These are phyloP conservation scores for Agriopis aurantiaria DNA, from an alignment of 2,888 invertebrate genomes.

Conservation along the genomic window DNA sequence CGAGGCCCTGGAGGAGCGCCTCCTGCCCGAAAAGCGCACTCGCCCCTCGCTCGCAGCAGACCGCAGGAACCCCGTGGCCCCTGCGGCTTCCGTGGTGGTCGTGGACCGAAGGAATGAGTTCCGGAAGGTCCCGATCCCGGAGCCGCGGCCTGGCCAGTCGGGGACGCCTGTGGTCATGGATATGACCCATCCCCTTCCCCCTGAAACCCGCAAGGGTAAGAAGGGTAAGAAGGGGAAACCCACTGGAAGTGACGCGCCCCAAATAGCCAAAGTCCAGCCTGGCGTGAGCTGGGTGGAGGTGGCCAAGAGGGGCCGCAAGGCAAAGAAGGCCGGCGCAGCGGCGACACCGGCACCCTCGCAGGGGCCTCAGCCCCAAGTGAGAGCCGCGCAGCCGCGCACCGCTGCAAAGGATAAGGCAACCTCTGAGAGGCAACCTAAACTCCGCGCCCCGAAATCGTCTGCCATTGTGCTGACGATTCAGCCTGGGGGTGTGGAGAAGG, in stretches of 20 bases:
- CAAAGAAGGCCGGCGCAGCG: neutral
- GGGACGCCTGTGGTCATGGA: too few relatives aligned
- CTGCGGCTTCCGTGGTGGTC: too few relatives aligned
- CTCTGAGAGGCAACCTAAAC: neutral
- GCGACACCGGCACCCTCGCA: neutral
- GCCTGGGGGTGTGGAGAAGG: slow-evolving; percentile 19
- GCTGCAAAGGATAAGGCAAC: neutral
- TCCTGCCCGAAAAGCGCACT: too few relatives aligned
- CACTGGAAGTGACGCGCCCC: neutral
- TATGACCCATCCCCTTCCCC: too few relatives aligned
- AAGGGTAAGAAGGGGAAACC: neutral
- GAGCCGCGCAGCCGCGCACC: neutral
- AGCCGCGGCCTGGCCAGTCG: too few relatives aligned
- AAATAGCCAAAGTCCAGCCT: neutral
- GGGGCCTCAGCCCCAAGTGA: too few relatives aligned
- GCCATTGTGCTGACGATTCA: slow-evolving; percentile 24
- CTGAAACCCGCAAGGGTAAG: neutral
- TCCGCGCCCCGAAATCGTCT: slow-evolving; percentile 23
- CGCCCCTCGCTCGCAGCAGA: too few relatives aligned
- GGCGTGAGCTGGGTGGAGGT: neutral
- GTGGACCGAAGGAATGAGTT: too few relatives aligned
- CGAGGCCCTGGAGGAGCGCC: too few relatives aligned
- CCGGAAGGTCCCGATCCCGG: too few relatives aligned
- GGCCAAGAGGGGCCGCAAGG: neutral
- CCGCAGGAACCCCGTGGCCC: too few relatives aligned